Evolutionary conservation across 2,113 vertebrate species (phyloP), one percentile per base, ranked within the genome.

Genomic region (Spea bombifrons): DNA sequence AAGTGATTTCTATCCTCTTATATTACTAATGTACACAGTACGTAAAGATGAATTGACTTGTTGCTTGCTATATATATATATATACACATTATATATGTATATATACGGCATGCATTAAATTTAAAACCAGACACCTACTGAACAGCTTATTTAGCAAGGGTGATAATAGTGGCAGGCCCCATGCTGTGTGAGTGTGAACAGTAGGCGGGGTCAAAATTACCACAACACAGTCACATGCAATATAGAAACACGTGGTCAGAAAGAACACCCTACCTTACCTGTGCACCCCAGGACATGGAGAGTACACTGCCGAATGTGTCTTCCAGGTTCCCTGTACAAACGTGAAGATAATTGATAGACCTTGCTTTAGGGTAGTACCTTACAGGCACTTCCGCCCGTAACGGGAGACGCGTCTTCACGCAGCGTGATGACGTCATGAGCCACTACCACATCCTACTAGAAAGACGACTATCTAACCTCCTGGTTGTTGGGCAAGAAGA

Each of bases 301-400:
- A 4, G 52, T 30, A 4, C 43, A 59, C 55, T 30, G n/a, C 49
- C 65, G 10, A 30, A 30, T 30, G 30, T 30, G 13, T 67, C 44
- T 16, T 64, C 5, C 47, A 12, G n/a, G 61, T 49, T 15, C 9
- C 8, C 59, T 3, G 50, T 13, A 3, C 1, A 5, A 52, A 50
- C 45, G 45, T 50, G 13, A 15, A 30, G 47, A 10, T 3, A 47
- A 68, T 4, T 4, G 9, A 57, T 49, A 44, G 5, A 12, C 44
- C 63, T 47, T 16, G 50, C 66, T 76, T 50, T 15, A 44, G 13
- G 50, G 75, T 55, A 68, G 66, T 47, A 68, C 15, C 30, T n/a
- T 43, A 44, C 65, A 76, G 75, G 75, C 66, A 76, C 75, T 76
- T 76, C 75, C 75, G 75, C 75, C 75, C 66, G 50, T 50, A 67